Base-by-base conservation (phyloP, 2,888 invertebrate species). In the Baccha elongata region DNA sequence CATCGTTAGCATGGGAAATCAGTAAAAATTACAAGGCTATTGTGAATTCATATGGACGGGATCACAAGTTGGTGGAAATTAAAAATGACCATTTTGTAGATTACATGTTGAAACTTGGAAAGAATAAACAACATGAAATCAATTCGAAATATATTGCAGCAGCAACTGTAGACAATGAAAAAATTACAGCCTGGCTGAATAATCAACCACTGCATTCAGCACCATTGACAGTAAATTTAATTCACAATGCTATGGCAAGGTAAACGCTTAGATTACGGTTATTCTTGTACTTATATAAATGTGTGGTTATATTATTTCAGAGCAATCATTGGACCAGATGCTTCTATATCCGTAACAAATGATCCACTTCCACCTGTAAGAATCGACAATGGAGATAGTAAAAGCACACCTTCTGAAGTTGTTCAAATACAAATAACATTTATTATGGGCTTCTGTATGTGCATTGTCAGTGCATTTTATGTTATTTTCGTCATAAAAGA, bases 151-250 rank as follows among this genome's bases (percentile, higher is more conserved):
- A 94, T 84, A 87, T 94, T 74, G 92, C 92, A 0, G 94, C 93
- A 0, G 93, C 93, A 0, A 92, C 93, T 0, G 86, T 90, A 3
- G 88, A 89, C 0, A 78, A 87, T 10, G 81, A 87, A 1, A 87
- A 89, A 0, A 92, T 93, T 0, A 93, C 91, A 0, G 95, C 94
- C 0, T 94, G 94, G 93, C 95, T 96, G 89, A 96, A 96, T 87
- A 96, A 95, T 88, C 94, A 96, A 87, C 95, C 95, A 0, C 94
- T 93, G 86, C 96, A 97, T 88, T 93, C 94, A 52, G 93, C 94
- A 0, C 94, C 95, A 0, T 91, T 94, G 0, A 92, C 95, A 0
- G 89, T 96, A 3, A 92, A 93, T 50, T 88, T 93, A 11, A 90
- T 94, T 0, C 92, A 95, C 86, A 92, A 93, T 75, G 93, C 95